Evolutionary conservation across 2,888 invertebrate species (phyloP), one percentile per base, ranked within the genome.

Genomic region (Meliscaeva auricollis): DNA sequence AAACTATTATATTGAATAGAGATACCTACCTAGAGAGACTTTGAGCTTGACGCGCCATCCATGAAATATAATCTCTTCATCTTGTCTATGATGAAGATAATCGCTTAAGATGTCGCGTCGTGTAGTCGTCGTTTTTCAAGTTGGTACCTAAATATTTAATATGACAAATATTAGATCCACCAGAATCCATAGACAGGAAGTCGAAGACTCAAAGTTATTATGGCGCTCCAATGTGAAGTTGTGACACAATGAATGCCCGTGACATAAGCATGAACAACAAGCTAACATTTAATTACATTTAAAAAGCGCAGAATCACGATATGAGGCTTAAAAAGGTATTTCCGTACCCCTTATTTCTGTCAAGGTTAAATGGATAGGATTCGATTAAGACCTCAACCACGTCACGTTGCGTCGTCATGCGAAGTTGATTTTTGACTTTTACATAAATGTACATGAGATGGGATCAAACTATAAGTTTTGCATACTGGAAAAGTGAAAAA

Each of bases 21-120:
- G n/a, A n/a, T 56, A 7, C 17, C 7, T 17, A 1, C 17, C 6
- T 11, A 26, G 26, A 13, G n/a, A 41, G 60, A n/a, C 22, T 38
- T 38, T 41, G 8, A 54, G 30, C 8, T 46, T 15, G 44, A 20
- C 13, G 74, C 50, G 41, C 46, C 54, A 74, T 64, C 64, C 70
- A 38, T 74, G 70, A 75, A 79, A 30, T 64, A 70, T 84, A 75
- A 84, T 70, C 78, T 74, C 79, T 79, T 84, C 70, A 75, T 68
- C 60, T 69, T 80, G 80, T 74, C 58, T 54, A 50, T 52, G 48
- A 35, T 35, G 35, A 30, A 60, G 50, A 76, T 52, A 77, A 73
- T 72, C 70, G 76, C 44, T 72, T 52, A 26, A 68, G 46, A 52
- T 1, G 7, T 8, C 17, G 46, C 2, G 41, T 8, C 3, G 9